Evolutionary conservation across 2,797 vertebrate genomes (phyloP).

Genomic region (Bufotes viridis): DNA sequence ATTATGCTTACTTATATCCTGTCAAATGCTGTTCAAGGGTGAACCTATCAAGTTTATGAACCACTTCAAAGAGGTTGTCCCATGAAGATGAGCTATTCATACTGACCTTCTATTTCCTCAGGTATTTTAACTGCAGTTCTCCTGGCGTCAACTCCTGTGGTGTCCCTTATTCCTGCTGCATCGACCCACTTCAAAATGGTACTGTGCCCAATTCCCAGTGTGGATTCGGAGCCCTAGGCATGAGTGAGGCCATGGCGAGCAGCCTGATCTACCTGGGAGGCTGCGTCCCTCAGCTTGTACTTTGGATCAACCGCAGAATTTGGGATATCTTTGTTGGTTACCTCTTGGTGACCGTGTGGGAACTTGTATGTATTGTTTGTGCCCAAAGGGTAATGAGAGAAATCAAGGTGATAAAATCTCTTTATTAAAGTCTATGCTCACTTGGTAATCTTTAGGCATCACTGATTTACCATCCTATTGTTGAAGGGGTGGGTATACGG

Average conservation of each 20-base stretch:
- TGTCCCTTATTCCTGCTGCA: conserved; percentile 88
- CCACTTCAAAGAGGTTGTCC: too few species aligned
- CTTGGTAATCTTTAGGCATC: not conserved
- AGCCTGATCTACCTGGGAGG: conserved; percentile 79
- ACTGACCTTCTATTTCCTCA: conserved; percentile 60
- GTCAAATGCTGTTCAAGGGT: too few species aligned
- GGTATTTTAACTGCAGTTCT: conserved; percentile 92
- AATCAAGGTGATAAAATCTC: conserved; percentile 68
- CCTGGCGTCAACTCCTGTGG: conserved; percentile 84
- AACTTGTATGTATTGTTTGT: conserved; percentile 77
- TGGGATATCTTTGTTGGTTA: conserved; percentile 61
- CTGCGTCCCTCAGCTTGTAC: conserved; percentile 77
- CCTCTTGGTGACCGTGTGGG: conserved; percentile 68
- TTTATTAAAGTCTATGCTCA: not conserved
- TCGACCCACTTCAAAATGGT: conserved; percentile 80
- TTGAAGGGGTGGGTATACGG: not conserved
- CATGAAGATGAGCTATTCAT: too few species aligned
- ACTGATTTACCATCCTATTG: too few species aligned
- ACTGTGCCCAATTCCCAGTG: conserved; percentile 85
- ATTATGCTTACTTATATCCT: too few species aligned
- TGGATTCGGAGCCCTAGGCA: conserved; percentile 74
- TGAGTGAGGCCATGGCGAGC: conserved; percentile 75
- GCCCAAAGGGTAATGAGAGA: conserved; percentile 73
- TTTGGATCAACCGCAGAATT: conserved; percentile 77
- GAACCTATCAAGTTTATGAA: too few species aligned